Evolutionary conservation across 1,140 invertebrate species (phyloP).

Genomic region (Drosophila athabasca): DNA sequence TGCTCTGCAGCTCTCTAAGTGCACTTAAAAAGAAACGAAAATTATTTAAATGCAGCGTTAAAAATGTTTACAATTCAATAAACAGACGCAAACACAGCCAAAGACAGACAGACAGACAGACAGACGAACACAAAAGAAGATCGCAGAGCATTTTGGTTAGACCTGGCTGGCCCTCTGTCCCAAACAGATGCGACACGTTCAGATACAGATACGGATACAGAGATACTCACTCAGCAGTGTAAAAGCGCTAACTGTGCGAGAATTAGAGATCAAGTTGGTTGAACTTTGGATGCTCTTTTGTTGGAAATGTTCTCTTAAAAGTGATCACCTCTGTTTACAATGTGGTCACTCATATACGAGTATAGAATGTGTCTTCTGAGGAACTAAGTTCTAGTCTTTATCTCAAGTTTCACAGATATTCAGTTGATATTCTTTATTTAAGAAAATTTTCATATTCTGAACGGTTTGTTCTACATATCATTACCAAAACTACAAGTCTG

Average conservation of each 20-base stretch:
- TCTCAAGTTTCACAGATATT: no score
- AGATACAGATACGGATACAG: constrained; percentile 31
- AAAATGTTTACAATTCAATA: constrained; percentile 81
- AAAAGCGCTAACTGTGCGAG: constrained; percentile 8
- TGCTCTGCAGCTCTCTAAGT: constrained; percentile 23
- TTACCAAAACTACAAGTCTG: no score
- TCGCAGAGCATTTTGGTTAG: constrained; percentile 40
- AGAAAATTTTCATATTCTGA: no score
- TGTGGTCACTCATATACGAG: no score
- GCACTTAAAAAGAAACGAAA: constrained; percentile 45
- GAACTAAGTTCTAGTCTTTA: no score
- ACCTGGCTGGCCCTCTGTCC: constrained; percentile 18
- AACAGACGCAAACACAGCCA: constrained; percentile 58
- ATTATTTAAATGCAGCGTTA: constrained; percentile 78
- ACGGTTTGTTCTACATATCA: no score
- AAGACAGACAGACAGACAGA: constrained; percentile 1
- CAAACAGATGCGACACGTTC: constrained; percentile 31
- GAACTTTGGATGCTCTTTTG: constrained; percentile 22
- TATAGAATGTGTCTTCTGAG: no score
- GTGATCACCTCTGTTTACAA: no score
- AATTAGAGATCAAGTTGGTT: constrained; percentile 5
- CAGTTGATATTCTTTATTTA: no score
- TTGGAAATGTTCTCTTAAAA: no score
- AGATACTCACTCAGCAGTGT: constrained; percentile 2
- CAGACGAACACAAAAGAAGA: constrained; percentile 30